Conservation (phyloP, 2,888 invertebrate genomes). For the Diplolepis rosae region DNA sequence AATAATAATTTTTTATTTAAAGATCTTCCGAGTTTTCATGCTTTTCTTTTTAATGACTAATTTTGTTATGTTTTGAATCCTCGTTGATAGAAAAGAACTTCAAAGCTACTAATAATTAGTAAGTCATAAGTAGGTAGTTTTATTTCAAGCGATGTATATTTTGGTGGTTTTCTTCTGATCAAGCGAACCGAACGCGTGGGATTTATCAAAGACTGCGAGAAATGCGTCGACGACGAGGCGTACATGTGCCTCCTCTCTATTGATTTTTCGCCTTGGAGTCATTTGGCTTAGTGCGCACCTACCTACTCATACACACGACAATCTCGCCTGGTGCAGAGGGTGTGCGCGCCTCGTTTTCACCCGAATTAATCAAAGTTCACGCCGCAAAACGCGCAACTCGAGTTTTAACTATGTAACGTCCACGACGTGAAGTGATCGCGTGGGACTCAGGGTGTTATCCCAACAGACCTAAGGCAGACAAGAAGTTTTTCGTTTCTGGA, state of each 20-base stretch:
- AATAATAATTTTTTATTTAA: too few species aligned
- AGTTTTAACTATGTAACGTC: slow-evolving; percentile 36
- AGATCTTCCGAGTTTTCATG: too few species aligned
- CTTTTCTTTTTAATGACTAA: not conserved
- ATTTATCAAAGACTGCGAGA: not conserved
- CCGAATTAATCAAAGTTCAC: slow-evolving; percentile 59
- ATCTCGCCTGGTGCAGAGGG: slow-evolving; percentile 51
- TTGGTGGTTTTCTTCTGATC: not conserved
- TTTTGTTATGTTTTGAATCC: not conserved
- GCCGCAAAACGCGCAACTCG: slow-evolving; percentile 47
- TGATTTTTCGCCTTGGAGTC: slow-evolving; percentile 65
- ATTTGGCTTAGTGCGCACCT: slow-evolving; percentile 65
- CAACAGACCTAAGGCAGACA: not conserved
- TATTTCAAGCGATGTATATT: not conserved
- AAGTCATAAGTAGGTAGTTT: not conserved
- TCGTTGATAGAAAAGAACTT: not conserved
- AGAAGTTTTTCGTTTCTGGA: not conserved
- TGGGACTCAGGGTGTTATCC: not conserved
- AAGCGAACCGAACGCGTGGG: not conserved
- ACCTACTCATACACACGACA: slow-evolving; percentile 56
- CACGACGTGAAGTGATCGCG: slow-evolving; percentile 14
- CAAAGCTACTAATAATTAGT: not conserved
- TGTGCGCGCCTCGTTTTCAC: slow-evolving; percentile 60
- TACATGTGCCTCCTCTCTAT: slow-evolving; percentile 55
- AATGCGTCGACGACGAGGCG: slow-evolving; percentile 38